These are phyloP conservation scores for Pseudomyrmex concolor DNA, from an alignment of 1,140 invertebrate species.

Conservation along the genomic window DNA sequence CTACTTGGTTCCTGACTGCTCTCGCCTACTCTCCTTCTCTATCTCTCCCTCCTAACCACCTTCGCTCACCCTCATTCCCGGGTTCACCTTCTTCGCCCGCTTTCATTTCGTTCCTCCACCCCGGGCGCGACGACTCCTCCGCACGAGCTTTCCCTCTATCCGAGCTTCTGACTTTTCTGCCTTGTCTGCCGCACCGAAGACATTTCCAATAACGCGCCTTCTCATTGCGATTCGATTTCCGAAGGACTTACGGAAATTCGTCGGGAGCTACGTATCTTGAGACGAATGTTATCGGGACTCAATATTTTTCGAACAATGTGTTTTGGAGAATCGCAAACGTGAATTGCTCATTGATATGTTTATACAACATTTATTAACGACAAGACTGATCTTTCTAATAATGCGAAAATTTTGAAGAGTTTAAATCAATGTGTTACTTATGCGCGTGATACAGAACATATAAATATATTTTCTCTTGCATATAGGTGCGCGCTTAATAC, in stretches of 20 bases:
- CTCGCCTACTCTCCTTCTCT: constrained; percentile 60
- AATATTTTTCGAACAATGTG: neutral
- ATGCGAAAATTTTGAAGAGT: neutral
- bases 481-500: neutral
- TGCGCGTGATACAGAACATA: too few relatives aligned
- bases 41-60: constrained; percentile 36
- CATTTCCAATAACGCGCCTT: constrained; percentile 62
- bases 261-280: neutral
- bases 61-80: constrained; percentile 37
- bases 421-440: neutral
- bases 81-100: constrained; percentile 62
- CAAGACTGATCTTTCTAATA: neutral
- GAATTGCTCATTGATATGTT: neutral
- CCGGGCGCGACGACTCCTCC: constrained; percentile 10
- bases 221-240: constrained; percentile 49
- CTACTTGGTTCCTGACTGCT: constrained; percentile 71
- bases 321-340: neutral
- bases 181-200: constrained; percentile 40
- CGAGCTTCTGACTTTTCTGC: constrained; percentile 55
- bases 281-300: neutral
- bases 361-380: neutral
- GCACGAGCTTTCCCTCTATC: constrained; percentile 37
- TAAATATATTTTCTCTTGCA: neutral
- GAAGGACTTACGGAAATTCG: constrained; percentile 34
- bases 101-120: constrained; percentile 58